These are phyloP conservation scores for Clivina fossor DNA, from an alignment of 2,888 invertebrate genomes.

Conservation along the genomic window DNA sequence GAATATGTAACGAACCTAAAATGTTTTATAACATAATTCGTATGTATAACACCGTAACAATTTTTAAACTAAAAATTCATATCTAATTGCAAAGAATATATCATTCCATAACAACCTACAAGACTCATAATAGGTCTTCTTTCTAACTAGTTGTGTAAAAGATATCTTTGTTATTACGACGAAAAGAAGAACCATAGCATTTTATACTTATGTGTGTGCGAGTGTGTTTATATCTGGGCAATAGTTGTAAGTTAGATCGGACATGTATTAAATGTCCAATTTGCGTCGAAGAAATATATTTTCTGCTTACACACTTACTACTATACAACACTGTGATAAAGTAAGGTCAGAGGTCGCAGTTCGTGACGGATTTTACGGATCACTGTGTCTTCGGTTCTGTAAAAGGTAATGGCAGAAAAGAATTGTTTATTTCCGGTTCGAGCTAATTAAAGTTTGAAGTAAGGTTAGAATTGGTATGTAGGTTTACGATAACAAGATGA, in stretches of 20 bases:
- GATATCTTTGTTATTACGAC: too few species aligned
- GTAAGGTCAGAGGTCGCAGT: slow-evolving; percentile 21
- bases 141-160: too few species aligned
- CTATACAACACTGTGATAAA: not conserved
- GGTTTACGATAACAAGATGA: slow-evolving; percentile 1
- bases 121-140: too few species aligned
- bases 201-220: too few species aligned
- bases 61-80: too few species aligned
- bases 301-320: not conserved
- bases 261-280: slow-evolving; percentile 9
- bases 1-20: too few species aligned
- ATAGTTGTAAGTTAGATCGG: not conserved
- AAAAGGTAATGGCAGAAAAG: slow-evolving; percentile 14
- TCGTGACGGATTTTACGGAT: slow-evolving; percentile 19
- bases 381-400: slow-evolving; percentile 5
- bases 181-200: too few species aligned
- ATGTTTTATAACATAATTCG: too few species aligned
- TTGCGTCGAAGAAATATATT: slow-evolving; percentile 5
- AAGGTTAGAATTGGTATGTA: not conserved
- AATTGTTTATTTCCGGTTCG: slow-evolving; percentile 17
- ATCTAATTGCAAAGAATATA: too few species aligned
- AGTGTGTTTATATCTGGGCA: too few species aligned
- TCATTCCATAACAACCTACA: too few species aligned
- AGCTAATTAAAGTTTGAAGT: slow-evolving; percentile 11
- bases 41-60: too few species aligned